phyloP scores from a whole-genome alignment of 2,888 invertebrate genomes.

The Chalcosyrphus nemorum region DNA sequence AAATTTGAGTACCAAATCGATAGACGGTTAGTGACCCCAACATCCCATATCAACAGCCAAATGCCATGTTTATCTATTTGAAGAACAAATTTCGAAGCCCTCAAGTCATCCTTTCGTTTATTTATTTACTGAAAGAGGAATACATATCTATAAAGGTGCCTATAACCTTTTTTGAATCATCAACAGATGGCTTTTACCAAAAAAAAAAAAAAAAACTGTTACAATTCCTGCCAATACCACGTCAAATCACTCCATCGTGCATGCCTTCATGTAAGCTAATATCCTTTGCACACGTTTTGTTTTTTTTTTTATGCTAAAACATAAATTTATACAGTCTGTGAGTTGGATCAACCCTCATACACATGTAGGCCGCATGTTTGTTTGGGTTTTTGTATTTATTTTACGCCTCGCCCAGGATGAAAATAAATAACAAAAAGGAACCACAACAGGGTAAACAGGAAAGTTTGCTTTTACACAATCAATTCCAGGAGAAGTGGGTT shows the following conservation, averaged over 20 bases:
- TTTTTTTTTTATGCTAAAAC: background rate
- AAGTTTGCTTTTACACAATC: conserved; percentile 19
- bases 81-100: too few relatives aligned
- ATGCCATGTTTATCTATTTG: too few relatives aligned
- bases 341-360: background rate
- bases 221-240: background rate
- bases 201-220: background rate
- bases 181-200: background rate
- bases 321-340: background rate
- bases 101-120: too few relatives aligned
- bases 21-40: too few relatives aligned
- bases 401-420: background rate
- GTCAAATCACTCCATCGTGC: background rate
- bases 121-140: too few relatives aligned
- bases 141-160: too few relatives aligned
- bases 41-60: too few relatives aligned
- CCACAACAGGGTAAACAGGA: background rate
- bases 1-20: too few relatives aligned
- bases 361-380: background rate
- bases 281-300: background rate
- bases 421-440: conserved; percentile 3
- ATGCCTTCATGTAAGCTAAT: background rate
- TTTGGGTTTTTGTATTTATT: background rate
- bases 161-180: background rate
- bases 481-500: background rate